phyloP scores from a whole-genome alignment of 2,888 invertebrate species.

The Pomacea canaliculata region DNA sequence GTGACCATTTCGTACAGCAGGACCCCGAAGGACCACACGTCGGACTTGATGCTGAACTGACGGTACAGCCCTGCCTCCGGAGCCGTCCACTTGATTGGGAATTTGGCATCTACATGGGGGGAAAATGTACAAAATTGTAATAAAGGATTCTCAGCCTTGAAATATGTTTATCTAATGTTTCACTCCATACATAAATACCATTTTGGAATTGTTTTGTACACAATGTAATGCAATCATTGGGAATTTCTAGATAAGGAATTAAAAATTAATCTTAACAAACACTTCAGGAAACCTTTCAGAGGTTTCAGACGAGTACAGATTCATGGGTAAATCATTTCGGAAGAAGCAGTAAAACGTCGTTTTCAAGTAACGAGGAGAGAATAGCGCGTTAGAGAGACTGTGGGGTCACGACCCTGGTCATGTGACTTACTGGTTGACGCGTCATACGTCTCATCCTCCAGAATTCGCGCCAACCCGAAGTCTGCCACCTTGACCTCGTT shows the following conservation, averaged over 20 bases:
- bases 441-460: slow-evolving; percentile 66
- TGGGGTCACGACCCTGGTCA: neutral
- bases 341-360: no score
- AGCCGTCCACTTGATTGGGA: slow-evolving; percentile 98
- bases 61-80: slow-evolving; percentile 96
- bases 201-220: no score
- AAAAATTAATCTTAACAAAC: no score
- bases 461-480: slow-evolving; percentile 67
- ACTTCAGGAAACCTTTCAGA: no score
- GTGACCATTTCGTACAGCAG: slow-evolving; percentile 97
- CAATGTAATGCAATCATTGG: no score
- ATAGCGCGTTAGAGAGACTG: no score
- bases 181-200: no score
- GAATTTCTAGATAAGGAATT: no score
- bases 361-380: no score
- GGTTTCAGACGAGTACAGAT: no score
- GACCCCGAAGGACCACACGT: slow-evolving; percentile 99
- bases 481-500: slow-evolving; percentile 69
- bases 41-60: slow-evolving; percentile 96
- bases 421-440: slow-evolving; percentile 61
- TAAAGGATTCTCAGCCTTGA: neutral
- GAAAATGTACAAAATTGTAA: neutral
- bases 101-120: slow-evolving; percentile 78
- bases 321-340: no score
- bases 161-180: neutral